A percentile compares a stretch with the other conserved stretches of the same genome.
These are phyloP conservation scores for Barbus barbus DNA, from an alignment of 2,113 vertebrate species.

Conservation along the genomic window DNA sequence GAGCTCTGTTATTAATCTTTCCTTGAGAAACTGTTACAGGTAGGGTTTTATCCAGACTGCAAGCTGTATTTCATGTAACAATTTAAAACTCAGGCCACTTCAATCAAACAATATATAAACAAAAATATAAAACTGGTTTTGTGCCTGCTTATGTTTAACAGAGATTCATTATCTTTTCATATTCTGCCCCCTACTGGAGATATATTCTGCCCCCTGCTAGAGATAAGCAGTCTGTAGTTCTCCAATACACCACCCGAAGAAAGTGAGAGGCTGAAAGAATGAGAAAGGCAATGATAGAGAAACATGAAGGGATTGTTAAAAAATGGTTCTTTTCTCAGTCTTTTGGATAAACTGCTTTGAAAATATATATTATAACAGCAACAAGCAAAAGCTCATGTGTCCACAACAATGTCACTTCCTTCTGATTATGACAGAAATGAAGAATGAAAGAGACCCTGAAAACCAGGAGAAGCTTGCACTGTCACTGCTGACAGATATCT, in stretches of 20 bases:
- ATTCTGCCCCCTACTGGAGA: background rate
- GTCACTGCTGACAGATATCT: slow-evolving; percentile 48
- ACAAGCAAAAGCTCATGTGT: too few relatives aligned
- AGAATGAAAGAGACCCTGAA: slow-evolving; percentile 24
- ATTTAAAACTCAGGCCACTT: background rate
- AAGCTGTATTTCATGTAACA: background rate
- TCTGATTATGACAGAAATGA: too few relatives aligned
- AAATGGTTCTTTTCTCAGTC: background rate
- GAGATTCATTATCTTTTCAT: background rate
- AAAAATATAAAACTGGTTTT: background rate
- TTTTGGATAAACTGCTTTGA: background rate
- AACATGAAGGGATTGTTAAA: background rate
- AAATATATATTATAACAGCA: too few relatives aligned
- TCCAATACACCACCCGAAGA: background rate
- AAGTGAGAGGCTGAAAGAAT: background rate
- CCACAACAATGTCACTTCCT: too few relatives aligned
- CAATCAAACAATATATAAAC: background rate
- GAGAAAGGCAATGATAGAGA: background rate
- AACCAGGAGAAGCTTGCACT: slow-evolving; percentile 36
- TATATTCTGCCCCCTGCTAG: background rate
- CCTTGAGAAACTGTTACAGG: background rate
- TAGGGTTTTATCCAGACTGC: background rate
- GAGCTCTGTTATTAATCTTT: background rate
- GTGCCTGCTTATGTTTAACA: background rate
- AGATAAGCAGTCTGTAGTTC: background rate